These are phyloP conservation scores for Pristionchus pacificus DNA, from an alignment of 1,140 invertebrate genomes.

Conservation along the genomic window DNA sequence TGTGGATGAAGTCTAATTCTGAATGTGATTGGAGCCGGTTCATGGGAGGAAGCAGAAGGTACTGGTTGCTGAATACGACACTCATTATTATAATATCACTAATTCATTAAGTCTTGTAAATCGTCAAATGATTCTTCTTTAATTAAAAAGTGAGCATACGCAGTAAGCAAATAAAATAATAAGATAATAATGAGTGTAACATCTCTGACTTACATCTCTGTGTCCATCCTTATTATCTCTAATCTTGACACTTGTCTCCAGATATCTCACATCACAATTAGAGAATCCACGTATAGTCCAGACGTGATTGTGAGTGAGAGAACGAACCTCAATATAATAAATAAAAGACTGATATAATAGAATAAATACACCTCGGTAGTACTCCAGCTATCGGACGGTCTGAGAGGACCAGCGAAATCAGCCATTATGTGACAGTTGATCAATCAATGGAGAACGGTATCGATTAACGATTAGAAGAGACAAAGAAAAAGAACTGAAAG, in stretches of 20 bases:
- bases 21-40: constrained; percentile 36
- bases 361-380: constrained; percentile 33
- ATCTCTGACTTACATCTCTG: neutral
- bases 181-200: constrained; percentile 14
- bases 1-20: constrained; percentile 54
- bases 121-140: neutral
- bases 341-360: neutral
- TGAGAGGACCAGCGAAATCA: constrained; percentile 27
- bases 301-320: constrained; percentile 41
- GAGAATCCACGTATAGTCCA: constrained; percentile 54
- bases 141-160: neutral
- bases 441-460: too few relatives aligned
- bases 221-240: constrained; percentile 28
- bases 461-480: too few relatives aligned
- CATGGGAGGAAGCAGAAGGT: constrained; percentile 16
- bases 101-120: neutral
- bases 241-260: constrained; percentile 50
- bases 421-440: too few relatives aligned
- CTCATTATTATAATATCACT: constrained; percentile 10
- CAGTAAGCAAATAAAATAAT: constrained; percentile 7
- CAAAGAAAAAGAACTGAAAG: too few relatives aligned
- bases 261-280: constrained; percentile 53
- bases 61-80: constrained; percentile 9
- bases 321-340: constrained; percentile 32
- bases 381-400: constrained; percentile 44